Conservation (phyloP, 2,888 invertebrate genomes). For the Stictocephala bisonia region DNA sequence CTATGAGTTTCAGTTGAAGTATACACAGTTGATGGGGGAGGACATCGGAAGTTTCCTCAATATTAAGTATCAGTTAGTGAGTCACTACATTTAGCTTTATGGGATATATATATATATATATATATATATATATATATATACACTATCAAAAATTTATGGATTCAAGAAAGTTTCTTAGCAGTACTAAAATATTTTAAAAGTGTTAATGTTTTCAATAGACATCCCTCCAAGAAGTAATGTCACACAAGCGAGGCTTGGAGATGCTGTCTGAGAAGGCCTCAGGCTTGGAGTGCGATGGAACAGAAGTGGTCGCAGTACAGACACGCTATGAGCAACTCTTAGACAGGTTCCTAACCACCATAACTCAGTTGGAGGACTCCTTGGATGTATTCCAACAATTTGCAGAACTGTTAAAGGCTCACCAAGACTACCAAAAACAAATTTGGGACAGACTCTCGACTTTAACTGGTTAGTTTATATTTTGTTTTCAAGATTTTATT, state of each 20-base stretch:
- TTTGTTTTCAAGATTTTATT: neutral
- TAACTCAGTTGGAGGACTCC: conserved; percentile 79
- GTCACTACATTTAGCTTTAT: too few species aligned
- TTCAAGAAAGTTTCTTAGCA: too few species aligned
- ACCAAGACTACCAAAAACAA: conserved; percentile 91
- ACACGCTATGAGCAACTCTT: conserved; percentile 79
- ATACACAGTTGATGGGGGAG: neutral
- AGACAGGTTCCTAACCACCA: conserved; percentile 74
- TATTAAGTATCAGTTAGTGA: too few species aligned
- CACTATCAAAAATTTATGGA: too few species aligned
- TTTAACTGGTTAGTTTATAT: conserved; percentile 68
- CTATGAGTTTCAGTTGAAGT: too few species aligned
- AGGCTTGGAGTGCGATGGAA: conserved; percentile 67
- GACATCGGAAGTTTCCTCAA: neutral
- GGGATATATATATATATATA: too few species aligned
- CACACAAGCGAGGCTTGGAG: conserved; percentile 92
- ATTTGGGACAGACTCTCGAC: conserved; percentile 88
- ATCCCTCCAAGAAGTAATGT: conserved; percentile 86
- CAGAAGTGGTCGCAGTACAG: conserved; percentile 75
- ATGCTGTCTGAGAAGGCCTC: conserved; percentile 90
- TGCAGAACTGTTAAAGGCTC: conserved; percentile 84
- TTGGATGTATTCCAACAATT: conserved; percentile 88
- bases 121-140: neutral
- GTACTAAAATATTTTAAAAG: neutral
- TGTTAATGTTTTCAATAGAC: conserved; percentile 66